phyloP scores from a whole-genome alignment of 1,140 invertebrate species.

The Drosophila trapezifrons region DNA sequence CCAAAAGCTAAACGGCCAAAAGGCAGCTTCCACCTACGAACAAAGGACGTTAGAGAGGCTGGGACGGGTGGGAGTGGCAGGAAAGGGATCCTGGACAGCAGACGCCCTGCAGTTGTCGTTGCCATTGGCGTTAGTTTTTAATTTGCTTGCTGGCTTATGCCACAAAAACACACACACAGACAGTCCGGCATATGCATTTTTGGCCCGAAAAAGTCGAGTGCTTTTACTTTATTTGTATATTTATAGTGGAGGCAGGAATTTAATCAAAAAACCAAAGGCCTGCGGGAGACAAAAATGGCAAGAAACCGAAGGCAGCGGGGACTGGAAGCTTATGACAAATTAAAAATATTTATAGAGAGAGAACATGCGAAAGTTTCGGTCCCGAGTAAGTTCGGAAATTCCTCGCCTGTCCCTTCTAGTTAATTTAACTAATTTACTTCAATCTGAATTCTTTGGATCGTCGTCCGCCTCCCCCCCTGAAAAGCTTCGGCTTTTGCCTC shows the following conservation, averaged over 20 bases:
- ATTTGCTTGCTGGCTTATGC: slow-evolving; percentile 45
- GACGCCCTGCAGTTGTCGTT: slow-evolving; percentile 37
- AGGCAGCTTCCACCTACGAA: slow-evolving; percentile 16
- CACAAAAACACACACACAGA: slow-evolving; percentile 10
- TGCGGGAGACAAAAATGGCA: neutral
- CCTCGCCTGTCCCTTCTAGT: neutral
- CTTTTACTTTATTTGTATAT: slow-evolving; percentile 22
- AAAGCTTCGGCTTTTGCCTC: neutral
- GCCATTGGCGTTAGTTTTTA: slow-evolving; percentile 46
- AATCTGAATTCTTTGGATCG: slow-evolving; percentile 1
- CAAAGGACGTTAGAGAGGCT: neutral
- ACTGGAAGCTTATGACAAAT: neutral
- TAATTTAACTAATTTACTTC: slow-evolving; percentile 25
- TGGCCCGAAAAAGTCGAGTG: slow-evolving; percentile 12
- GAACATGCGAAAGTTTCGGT: too few species aligned
- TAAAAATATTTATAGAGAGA: neutral
- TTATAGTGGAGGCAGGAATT: neutral
- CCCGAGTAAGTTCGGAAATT: neutral
- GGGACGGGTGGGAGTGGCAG: too few species aligned
- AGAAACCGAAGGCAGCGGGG: neutral
- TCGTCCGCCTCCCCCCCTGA: too few species aligned
- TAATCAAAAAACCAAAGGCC: slow-evolving; percentile 4
- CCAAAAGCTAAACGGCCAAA: slow-evolving; percentile 25
- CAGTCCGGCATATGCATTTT: slow-evolving; percentile 34
- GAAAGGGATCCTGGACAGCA: slow-evolving; percentile 3